Base-by-base conservation (phyloP, 2,797 vertebrate genomes). In the Sciurus carolinensis region DNA sequence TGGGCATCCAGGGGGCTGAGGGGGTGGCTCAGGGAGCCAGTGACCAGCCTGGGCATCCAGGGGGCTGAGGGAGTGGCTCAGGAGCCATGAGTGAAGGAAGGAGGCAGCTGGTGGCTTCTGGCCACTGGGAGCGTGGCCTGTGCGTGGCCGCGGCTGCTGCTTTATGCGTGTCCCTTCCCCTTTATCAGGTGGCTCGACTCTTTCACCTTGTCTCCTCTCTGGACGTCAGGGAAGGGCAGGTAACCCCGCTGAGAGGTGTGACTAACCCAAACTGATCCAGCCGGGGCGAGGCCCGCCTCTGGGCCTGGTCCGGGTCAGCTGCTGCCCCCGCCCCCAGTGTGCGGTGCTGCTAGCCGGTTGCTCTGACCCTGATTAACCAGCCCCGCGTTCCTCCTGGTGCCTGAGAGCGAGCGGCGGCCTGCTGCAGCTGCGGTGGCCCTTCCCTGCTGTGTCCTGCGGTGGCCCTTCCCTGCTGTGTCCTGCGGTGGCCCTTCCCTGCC, bases 151-250 rank as follows among this genome's bases (percentile, higher is more conserved):
- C 20, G 1, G 98, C 98, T 98, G 98, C 97, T 93, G 96, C 94
- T 85, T 87, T 95, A 82, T 76, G 67, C 67, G 22, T 69, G 28
- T 86, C 97, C 77, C 97, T 98, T 98, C 97, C 98, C 97, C 80
- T 94, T 98, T 98, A 98, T 97, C 98, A 99, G 99, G 99, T 99
- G 95, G 98, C 98, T 98, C 98, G 98, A 96, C 97, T 98, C 87
- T 98, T 99, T 98, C 98, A 98, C 97, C 98, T 98, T 97, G 97
- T 98, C 97, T 98, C 97, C 96, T 98, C 98, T 98, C 98, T 97
- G 98, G 98, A 99, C 96, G 97, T 98, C 98, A 98, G 97, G 98
- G 98, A 98, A 97, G 98, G 98, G 98, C 98, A 99, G 99, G 99
- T 99, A 99, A 99, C 98, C 97, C 96, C 12, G 81, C 67, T 95